Base-by-base conservation (phyloP, 2,888 invertebrate genomes). In the Drosophila quinaria region DNA sequence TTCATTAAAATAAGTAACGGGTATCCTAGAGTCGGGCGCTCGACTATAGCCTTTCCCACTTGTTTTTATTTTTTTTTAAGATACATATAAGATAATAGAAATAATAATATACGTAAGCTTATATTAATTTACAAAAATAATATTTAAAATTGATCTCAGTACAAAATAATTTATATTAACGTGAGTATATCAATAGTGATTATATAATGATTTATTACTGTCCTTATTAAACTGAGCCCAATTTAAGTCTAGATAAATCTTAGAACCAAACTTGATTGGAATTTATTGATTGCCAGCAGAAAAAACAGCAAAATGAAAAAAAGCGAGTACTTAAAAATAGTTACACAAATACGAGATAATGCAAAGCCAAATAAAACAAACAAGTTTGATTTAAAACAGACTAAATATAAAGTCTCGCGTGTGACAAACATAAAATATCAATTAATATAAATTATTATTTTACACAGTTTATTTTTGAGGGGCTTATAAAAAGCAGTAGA, bases 391-490 rank as follows among this genome's bases (percentile, higher is more conserved):
- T 19, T 39, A 11, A 29, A 41, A 10, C 13, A 73, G 44, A 8
- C 33, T 11, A 8, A n/a, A 63, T 15, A 9, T 41, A 0, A 9
- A 42, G 74, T 51, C 74, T 59, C 55, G 73, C 59, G 68, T 41
- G 8, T 46, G 4, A 22, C 44, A 66, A 46, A 41, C 25, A 15
- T 4, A 11, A 17, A 33, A 52, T 52, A 15, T 25, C 3, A 33
- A 33, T 56, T 13, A 42, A 47, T 49, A 56, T 35, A 42, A 39
- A 37, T 59, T 44, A 59, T 31, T 51, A 52, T 59, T 46, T 70
- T 55, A 55, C 56, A 31, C 35, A n/a, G 55, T 60, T 70, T 74
- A 70, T 74, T 74, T 74, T 59, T 51, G 31, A 50, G 46, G 22
- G n/a, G 25, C 46, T 50, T 64, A 58, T 37, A 54, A 54, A 64